These are phyloP conservation scores for Oryzaephilus surinamensis DNA, from an alignment of 1,140 invertebrate species.

Conservation along the genomic window DNA sequence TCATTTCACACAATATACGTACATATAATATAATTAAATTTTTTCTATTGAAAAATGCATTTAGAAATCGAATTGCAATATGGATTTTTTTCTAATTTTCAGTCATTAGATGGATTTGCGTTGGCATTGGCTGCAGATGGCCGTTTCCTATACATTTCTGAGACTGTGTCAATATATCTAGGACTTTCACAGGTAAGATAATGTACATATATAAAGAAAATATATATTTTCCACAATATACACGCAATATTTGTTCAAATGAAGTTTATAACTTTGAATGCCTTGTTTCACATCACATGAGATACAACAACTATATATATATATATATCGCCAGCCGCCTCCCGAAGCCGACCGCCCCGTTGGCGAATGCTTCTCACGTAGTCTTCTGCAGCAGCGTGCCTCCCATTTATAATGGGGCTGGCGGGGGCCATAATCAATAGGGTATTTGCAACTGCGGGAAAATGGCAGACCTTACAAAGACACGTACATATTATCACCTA, in stretches of 20 bases:
- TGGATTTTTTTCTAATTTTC: conserved; percentile 40
- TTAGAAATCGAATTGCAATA: neutral
- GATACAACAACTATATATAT: too few relatives aligned
- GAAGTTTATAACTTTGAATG: too few relatives aligned
- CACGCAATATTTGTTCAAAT: too few relatives aligned
- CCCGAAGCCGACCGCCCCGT: conserved; percentile 27
- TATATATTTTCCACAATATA: too few relatives aligned
- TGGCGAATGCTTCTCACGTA: conserved; percentile 50
- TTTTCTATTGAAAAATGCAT: too few relatives aligned
- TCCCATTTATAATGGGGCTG: conserved; percentile 49
- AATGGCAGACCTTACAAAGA: conserved; percentile 35
- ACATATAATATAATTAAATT: too few relatives aligned
- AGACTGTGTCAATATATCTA: conserved; percentile 97
- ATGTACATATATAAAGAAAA: neutral
- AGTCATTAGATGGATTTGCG: conserved; percentile 94
- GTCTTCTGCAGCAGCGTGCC: conserved; percentile 50
- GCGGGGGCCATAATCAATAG: conserved; percentile 46
- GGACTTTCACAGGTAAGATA: conserved; percentile 87
- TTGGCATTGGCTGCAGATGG: conserved; percentile 90
- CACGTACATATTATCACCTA: conserved; percentile 32
- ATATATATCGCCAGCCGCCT: too few relatives aligned
- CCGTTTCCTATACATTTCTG: conserved; percentile 95
- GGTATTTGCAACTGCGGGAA: conserved; percentile 49
- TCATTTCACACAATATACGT: too few relatives aligned
- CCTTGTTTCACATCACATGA: conserved; percentile 9